Evolutionary conservation across 2,797 vertebrate species (phyloP).

Genomic region (Cyclopterus lumpus): DNA sequence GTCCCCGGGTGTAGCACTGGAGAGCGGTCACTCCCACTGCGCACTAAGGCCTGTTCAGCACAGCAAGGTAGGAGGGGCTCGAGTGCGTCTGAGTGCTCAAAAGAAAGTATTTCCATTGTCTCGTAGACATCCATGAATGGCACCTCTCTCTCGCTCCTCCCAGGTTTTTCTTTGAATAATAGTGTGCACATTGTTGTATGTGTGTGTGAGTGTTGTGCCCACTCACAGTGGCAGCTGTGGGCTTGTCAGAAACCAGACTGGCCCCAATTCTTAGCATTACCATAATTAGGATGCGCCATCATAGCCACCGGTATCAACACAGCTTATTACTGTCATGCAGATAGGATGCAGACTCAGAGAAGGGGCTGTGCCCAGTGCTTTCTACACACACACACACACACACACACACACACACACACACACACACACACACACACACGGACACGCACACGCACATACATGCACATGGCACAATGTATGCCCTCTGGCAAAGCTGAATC

Average conservation of each 20-base stretch:
- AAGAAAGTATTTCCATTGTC: slow-evolving; percentile 29
- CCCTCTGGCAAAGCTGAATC: slow-evolving; percentile 1
- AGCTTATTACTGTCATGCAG: slow-evolving; percentile 77
- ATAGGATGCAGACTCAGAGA: slow-evolving; percentile 43
- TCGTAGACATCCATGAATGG: background rate
- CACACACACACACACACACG: slow-evolving; percentile 6
- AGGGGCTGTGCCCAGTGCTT: slow-evolving; percentile 40
- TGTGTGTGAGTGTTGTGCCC: slow-evolving; percentile 18
- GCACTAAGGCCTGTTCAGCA: slow-evolving; percentile 85
- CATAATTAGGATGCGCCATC: slow-evolving; percentile 77
- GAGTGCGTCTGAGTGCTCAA: background rate
- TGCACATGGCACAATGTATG: slow-evolving; percentile 7
- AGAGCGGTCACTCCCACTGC: slow-evolving; percentile 81
- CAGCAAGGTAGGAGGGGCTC: slow-evolving; percentile 87
- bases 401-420: slow-evolving; percentile 1
- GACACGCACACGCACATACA: background rate
- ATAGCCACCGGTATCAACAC: slow-evolving; percentile 76
- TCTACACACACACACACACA: slow-evolving; percentile 18
- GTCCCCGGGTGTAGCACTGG: slow-evolving; percentile 83
- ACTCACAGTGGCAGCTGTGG: slow-evolving; percentile 55
- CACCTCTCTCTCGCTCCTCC: background rate
- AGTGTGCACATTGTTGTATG: background rate
- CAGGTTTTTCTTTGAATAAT: slow-evolving; percentile 25
- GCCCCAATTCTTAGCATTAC: slow-evolving; percentile 70
- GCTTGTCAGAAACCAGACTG: slow-evolving; percentile 68